These are phyloP conservation scores for Phalanger gymnotis DNA, from an alignment of 2,797 vertebrate genomes.

Conservation along the genomic window DNA sequence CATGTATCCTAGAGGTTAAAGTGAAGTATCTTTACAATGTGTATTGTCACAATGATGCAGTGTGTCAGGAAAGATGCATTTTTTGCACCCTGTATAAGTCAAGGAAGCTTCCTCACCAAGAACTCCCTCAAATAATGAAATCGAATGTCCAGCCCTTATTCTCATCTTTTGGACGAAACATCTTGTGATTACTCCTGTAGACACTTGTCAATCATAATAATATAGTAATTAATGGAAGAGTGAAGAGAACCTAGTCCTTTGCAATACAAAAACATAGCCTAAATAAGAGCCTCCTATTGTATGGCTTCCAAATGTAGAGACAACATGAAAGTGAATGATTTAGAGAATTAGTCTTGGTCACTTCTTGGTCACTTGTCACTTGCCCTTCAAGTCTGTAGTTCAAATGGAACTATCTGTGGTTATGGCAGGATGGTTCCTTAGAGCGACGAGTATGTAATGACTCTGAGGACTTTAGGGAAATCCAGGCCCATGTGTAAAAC, in stretches of 20 bases:
- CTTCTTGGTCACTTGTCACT: neutral
- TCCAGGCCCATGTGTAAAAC: neutral
- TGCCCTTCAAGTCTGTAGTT: neutral
- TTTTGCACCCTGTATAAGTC: neutral
- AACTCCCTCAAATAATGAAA: neutral
- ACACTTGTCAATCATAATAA: neutral
- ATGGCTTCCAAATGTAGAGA: neutral
- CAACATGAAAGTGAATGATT: neutral
- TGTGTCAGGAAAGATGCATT: neutral
- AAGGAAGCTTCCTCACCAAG: neutral
- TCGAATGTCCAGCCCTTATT: neutral
- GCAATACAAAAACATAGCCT: neutral
- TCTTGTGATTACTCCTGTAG: neutral
- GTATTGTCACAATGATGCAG: neutral
- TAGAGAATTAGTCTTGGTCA: neutral
- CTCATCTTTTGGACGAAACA: neutral
- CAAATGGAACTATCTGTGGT: neutral
- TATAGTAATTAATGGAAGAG: neutral
- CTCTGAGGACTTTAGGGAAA: neutral
- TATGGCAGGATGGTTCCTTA: neutral
- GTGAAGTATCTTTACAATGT: neutral
- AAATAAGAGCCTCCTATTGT: neutral
- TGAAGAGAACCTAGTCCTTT: neutral
- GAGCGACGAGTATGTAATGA: neutral
- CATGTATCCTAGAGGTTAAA: neutral